A percentile compares a stretch with the other conserved stretches of the same genome.
Evolutionary conservation across 1,140 invertebrate genomes (phyloP).

Genomic region (Gonatopus flavifemur): DNA sequence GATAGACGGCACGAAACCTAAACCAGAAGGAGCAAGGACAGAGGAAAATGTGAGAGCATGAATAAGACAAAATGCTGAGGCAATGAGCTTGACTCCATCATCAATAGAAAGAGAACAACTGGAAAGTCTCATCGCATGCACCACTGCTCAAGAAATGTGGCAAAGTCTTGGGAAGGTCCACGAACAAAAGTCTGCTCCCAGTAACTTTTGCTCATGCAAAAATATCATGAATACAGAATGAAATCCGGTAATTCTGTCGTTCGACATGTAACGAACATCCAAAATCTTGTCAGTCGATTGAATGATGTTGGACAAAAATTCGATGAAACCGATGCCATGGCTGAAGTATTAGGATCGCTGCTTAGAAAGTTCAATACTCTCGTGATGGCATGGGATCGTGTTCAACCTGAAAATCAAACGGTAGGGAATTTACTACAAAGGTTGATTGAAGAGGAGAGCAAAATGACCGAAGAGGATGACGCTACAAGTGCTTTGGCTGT

Average conservation of each 20-base stretch:
- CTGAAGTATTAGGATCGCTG: slow-evolving; percentile 14
- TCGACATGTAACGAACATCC: slow-evolving; percentile 11
- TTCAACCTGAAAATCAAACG: slow-evolving; percentile 13
- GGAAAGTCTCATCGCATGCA: too few species aligned
- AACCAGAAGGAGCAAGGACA: background rate
- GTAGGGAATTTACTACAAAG: slow-evolving; percentile 6
- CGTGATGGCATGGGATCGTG: slow-evolving; percentile 20
- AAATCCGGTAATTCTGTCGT: slow-evolving; percentile 1
- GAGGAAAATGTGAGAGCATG: background rate
- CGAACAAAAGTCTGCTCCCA: slow-evolving; percentile 7
- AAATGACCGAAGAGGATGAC: slow-evolving; percentile 3
- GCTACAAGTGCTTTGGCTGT: background rate
- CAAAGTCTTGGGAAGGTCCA: background rate
- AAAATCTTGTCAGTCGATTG: slow-evolving; percentile 10
- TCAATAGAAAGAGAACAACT: slow-evolving; percentile 10
- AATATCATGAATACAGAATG: slow-evolving; percentile 4
- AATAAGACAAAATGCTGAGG: slow-evolving; percentile 12
- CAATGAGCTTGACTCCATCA: slow-evolving; percentile 10
- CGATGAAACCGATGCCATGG: slow-evolving; percentile 10
- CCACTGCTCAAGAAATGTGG: background rate
- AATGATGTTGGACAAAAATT: slow-evolving; percentile 10
- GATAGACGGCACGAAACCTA: background rate
- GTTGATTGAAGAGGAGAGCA: slow-evolving; percentile 6
- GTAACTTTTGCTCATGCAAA: background rate
- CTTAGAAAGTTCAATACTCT: slow-evolving; percentile 7